Conservation (phyloP, 1,140 invertebrate genomes). For the Nymphalis io region DNA sequence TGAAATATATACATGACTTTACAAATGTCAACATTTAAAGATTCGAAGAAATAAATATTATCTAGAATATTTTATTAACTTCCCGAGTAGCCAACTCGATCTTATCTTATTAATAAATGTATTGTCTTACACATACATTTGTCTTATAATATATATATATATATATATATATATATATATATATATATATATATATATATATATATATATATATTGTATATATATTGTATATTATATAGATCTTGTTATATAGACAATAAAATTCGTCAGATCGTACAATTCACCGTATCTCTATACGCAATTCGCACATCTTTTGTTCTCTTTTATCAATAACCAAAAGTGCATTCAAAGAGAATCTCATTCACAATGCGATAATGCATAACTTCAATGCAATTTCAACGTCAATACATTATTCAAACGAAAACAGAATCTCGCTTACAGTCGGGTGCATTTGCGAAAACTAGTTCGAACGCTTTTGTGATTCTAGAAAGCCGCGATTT, state of each 20-base stretch:
- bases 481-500: conserved; percentile 58
- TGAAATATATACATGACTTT: neutral
- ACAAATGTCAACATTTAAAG: neutral
- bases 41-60: neutral
- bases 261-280: neutral
- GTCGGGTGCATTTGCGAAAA: conserved; percentile 49
- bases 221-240: too few relatives aligned
- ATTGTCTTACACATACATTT: neutral
- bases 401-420: conserved; percentile 42
- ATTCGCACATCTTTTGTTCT: conserved; percentile 13
- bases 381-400: conserved; percentile 42
- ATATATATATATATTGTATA: neutral
- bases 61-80: neutral
- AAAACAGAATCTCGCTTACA: conserved; percentile 52
- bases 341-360: conserved; percentile 43
- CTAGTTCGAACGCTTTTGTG: conserved; percentile 60
- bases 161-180: conserved; percentile 14
- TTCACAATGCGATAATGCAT: conserved; percentile 52
- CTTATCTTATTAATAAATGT: neutral
- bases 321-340: conserved; percentile 28
- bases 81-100: neutral
- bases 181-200: too few relatives aligned
- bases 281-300: neutral
- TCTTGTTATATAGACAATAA: neutral
- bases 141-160: neutral